A percentile compares a stretch with the other conserved stretches of the same genome.
Evolutionary conservation across 2,113 vertebrate genomes (phyloP).

Genomic region (Ivindomyrus marchei): DNA sequence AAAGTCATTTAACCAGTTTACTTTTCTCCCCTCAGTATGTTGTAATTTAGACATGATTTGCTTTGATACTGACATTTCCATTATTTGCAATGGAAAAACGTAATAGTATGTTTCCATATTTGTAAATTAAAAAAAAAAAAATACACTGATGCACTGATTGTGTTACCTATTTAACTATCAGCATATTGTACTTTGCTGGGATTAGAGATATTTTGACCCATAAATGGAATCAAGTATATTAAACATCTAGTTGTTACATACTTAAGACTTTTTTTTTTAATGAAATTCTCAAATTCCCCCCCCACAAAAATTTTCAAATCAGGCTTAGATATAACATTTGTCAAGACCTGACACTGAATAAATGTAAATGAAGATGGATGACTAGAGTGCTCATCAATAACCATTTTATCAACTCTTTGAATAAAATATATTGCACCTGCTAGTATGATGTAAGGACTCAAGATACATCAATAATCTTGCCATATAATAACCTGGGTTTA

Average conservation of each 20-base stretch:
- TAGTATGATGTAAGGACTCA: not conserved
- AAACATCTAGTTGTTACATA: not conserved
- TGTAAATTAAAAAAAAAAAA: not conserved
- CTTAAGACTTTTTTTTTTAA: no score
- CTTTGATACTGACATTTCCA: not conserved
- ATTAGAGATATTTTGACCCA: not conserved
- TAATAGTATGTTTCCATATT: not conserved
- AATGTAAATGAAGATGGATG: not conserved
- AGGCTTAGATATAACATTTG: not conserved
- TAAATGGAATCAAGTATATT: not conserved
- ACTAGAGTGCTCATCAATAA: not conserved
- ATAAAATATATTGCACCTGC: not conserved
- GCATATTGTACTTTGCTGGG: not conserved
- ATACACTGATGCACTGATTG: not conserved
- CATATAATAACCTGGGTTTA: conserved; percentile 47
- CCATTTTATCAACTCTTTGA: not conserved
- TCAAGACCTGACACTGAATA: not conserved
- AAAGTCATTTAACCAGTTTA: not conserved
- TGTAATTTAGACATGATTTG: not conserved
- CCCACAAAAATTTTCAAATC: not conserved
- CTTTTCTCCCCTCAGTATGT: not conserved
- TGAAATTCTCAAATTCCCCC: not conserved
- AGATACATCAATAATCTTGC: not conserved
- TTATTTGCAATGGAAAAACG: not conserved
- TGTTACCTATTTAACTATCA: not conserved